Conservation (phyloP, 2,113 vertebrate genomes). For the Probosciger aterrimus region DNA sequence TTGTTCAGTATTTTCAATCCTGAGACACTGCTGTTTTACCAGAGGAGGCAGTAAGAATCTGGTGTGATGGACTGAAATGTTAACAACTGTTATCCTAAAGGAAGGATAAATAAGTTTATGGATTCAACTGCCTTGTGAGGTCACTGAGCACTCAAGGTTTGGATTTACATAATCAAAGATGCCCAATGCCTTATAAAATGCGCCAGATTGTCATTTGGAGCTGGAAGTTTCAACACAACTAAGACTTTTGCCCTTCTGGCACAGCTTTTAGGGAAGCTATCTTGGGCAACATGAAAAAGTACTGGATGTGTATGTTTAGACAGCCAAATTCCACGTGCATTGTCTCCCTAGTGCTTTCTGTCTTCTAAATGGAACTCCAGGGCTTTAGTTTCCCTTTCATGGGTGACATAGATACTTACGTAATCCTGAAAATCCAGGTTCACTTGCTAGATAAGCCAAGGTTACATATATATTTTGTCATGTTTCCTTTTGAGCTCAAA, state of each 20-base stretch:
- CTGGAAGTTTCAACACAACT: background rate
- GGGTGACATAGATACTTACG: fast-evolving
- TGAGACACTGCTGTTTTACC: background rate
- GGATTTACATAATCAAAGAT: background rate
- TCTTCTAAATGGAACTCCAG: background rate
- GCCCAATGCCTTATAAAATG: background rate
- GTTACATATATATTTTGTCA: background rate
- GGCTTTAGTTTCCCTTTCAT: background rate
- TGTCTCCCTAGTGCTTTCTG: background rate
- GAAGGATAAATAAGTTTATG: background rate
- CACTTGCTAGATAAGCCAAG: background rate
- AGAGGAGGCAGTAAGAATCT: background rate
- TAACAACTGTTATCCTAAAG: background rate
- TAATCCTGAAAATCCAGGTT: background rate
- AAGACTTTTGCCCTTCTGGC: background rate
- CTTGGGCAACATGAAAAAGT: background rate
- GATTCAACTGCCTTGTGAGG: background rate
- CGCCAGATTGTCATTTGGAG: background rate
- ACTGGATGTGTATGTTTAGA: background rate
- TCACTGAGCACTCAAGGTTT: background rate
- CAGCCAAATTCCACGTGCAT: background rate
- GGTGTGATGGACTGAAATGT: background rate
- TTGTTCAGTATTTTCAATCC: background rate
- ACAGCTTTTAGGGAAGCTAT: background rate
- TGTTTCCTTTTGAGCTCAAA: background rate